phyloP scores from a whole-genome alignment of 2,888 invertebrate species.

The Arrhopalites spinosus region DNA sequence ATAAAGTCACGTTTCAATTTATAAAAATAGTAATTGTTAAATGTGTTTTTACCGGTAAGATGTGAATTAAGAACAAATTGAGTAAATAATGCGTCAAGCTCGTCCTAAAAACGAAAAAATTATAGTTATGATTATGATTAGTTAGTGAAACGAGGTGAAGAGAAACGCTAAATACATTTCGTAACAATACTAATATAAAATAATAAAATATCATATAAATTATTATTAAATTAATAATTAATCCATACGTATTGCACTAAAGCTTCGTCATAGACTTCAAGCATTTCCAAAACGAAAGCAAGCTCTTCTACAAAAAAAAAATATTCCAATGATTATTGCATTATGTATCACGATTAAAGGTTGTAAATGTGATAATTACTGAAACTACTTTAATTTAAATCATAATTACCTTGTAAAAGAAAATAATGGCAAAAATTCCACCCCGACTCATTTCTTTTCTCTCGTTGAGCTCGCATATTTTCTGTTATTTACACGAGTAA shows the following conservation, averaged over 20 bases:
- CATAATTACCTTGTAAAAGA: conserved; percentile 75
- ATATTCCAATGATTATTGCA: conserved; percentile 2
- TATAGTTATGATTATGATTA: too few relatives aligned
- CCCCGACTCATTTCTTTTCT: conserved; percentile 83
- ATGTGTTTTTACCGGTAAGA: conserved; percentile 67
- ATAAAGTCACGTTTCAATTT: too few relatives aligned
- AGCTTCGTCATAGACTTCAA: conserved; percentile 90
- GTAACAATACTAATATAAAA: too few relatives aligned
- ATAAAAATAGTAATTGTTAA: not conserved
- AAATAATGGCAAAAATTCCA: conserved; percentile 97
- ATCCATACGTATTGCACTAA: conserved; percentile 96
- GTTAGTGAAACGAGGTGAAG: too few relatives aligned
- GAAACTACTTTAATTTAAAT: not conserved
- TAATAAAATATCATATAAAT: too few relatives aligned
- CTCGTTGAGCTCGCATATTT: conserved; percentile 84
- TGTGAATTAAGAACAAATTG: conserved; percentile 95
- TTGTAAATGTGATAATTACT: not conserved
- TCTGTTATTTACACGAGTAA: too few relatives aligned
- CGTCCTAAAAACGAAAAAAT: too few relatives aligned
- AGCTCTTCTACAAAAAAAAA: conserved; percentile 79
- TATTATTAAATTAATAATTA: conserved; percentile 65
- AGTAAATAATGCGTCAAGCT: conserved; percentile 93
- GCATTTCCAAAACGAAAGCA: conserved; percentile 91
- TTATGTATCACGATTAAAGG: not conserved
- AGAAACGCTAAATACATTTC: too few relatives aligned